Conservation (phyloP, 2,888 invertebrate genomes). For the Corythucha ciliata region DNA sequence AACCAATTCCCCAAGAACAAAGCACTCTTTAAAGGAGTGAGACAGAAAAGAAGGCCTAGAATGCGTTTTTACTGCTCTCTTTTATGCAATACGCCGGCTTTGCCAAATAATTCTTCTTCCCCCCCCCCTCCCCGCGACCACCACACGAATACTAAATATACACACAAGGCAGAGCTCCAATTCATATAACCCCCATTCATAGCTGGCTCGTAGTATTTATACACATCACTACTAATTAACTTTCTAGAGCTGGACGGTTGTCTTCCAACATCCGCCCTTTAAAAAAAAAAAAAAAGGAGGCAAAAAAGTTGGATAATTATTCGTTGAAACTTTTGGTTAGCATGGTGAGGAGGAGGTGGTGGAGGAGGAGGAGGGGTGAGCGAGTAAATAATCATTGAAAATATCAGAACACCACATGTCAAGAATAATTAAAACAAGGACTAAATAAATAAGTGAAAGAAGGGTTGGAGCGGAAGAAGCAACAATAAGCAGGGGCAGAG, state of each 20-base stretch:
- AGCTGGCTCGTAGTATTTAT: conserved; percentile 32
- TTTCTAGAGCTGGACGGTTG: no score
- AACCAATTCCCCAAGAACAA: no score
- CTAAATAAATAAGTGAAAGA: conserved; percentile 1
- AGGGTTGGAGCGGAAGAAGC: conserved; percentile 17
- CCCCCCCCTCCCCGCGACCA: no score
- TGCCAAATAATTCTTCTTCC: conserved; percentile 38
- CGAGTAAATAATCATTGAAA: neutral
- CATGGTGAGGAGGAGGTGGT: neutral
- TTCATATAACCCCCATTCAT: conserved; percentile 46
- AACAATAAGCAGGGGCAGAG: neutral
- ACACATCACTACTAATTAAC: no score
- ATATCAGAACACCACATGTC: neutral
- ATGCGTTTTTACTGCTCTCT: conserved; percentile 21
- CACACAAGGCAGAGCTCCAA: conserved; percentile 44
- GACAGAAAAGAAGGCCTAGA: conserved; percentile 4
- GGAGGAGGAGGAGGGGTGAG: neutral
- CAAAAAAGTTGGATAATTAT: neutral
- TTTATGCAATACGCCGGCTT: conserved; percentile 27
- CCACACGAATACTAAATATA: conserved; percentile 46
- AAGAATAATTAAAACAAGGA: neutral
- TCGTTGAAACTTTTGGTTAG: neutral
- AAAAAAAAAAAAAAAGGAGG: neutral
- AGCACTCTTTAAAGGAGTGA: no score
- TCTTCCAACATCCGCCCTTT: no score